Base-by-base conservation (phyloP, 1,140 invertebrate species). In the Oncopeltus fasciatus region DNA sequence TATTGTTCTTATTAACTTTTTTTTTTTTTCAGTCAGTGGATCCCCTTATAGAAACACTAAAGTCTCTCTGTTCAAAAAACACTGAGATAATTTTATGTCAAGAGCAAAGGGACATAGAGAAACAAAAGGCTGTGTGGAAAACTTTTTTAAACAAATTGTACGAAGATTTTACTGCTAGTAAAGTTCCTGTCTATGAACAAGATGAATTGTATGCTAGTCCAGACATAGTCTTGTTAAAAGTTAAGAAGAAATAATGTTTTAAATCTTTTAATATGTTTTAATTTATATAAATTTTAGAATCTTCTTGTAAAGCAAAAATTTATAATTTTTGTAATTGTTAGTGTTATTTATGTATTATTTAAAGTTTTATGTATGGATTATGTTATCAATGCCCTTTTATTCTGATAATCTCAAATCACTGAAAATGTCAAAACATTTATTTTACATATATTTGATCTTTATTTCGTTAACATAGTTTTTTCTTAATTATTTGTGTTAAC, bases 51-150 rank as follows among this genome's bases (percentile, higher is more conserved):
- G 68, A 77, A 67, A 80, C 79, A 20, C 66, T 83, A 38, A 70
- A 74, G 69, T 67, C 69, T 60, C 69, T 81, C 33, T 75, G 70
- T 66, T 70, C 71, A 47, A 67, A 68, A 21, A 29, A 26, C 20
- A 72, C 72, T 60, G 73, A 74, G 66, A 76, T 77, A 59, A 74
- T 80, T 47, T 69, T 82, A 58, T 77, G 75, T 59, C 81, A 83
- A 72, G 81, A 83, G 71, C 64, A 79, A 66, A 73, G 80, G 66
- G 78, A 81, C 65, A 75, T 76, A 29, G 76, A 78, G 53, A 71
- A 75, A 64, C 80, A 83, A 70, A 73, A 76, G 65, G 66, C 68
- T 56, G 67, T 80, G 60, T 81, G 79, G 78, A 70, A 74, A 60
- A 66, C 71, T 56, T 82, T 81, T 70, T 71, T 76, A 66, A 68